Percentiles rank a stretch among this genome's conserved stretches.
These are phyloP conservation scores for Silvanus unidentatus DNA, from an alignment of 2,888 invertebrate genomes.

Conservation along the genomic window DNA sequence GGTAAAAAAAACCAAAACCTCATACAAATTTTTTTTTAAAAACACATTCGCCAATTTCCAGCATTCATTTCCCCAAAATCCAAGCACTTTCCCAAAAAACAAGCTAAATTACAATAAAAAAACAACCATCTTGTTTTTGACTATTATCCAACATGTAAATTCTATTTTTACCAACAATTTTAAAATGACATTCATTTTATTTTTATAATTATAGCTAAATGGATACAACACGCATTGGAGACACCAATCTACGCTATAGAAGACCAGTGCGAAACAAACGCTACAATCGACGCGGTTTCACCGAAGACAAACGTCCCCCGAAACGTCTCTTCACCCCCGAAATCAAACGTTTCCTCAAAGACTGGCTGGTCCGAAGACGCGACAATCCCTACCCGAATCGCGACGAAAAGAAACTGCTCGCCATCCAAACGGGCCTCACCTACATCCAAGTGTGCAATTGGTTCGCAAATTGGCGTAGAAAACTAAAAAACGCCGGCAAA, in stretches of 20 bases:
- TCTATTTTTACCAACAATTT: conserved; percentile 44
- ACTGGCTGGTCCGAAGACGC: conserved; percentile 68
- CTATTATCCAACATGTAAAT: conserved; percentile 42
- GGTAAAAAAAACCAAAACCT: too few species aligned
- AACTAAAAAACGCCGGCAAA: conserved; percentile 67
- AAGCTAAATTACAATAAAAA: conserved; percentile 29
- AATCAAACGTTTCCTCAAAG: conserved; percentile 70
- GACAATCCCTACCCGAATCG: conserved; percentile 75
- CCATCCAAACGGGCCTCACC: conserved; percentile 68
- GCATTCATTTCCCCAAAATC: neutral
- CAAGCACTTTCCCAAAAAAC: conserved; percentile 4
- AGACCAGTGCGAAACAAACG: conserved; percentile 66
- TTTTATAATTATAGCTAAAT: conserved; percentile 32
- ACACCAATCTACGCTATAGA: conserved; percentile 33
- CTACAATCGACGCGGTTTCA: conserved; percentile 58
- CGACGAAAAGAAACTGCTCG: conserved; percentile 68
- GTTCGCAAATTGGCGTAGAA: conserved; percentile 80
- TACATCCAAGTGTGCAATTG: conserved; percentile 76
- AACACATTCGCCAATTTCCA: neutral
- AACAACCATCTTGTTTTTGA: conserved; percentile 45
- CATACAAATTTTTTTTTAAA: neutral
- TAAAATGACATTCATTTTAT: conserved; percentile 38
- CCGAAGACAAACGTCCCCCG: conserved; percentile 58
- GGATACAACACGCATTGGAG: conserved; percentile 43
- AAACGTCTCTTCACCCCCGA: conserved; percentile 74